These are phyloP conservation scores for Chromobotia macracanthus DNA, from an alignment of 2,797 vertebrate species.

Conservation along the genomic window DNA sequence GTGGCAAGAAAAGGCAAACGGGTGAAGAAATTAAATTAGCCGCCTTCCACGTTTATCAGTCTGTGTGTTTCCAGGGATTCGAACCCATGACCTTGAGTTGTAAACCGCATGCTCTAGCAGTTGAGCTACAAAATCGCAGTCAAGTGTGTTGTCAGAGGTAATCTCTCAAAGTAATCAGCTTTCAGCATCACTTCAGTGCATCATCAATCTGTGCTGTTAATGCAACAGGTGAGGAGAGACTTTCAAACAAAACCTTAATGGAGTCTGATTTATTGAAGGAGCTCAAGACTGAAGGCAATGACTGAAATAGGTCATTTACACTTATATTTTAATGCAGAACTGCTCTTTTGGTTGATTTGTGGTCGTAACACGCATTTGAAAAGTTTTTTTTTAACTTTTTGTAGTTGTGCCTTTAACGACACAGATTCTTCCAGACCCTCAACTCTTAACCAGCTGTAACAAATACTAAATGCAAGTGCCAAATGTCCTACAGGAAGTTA, in stretches of 20 bases:
- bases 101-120: not conserved
- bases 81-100: conserved; percentile 2
- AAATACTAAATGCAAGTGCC: no score
- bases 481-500: no score
- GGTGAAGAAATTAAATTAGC: no score
- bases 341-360: no score
- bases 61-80: not conserved
- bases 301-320: not conserved
- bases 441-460: no score
- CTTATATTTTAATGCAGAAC: not conserved
- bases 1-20: not conserved
- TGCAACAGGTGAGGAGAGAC: not conserved
- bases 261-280: not conserved
- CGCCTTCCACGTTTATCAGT: not conserved
- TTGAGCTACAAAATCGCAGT: not conserved
- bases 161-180: conserved; percentile 2
- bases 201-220: not conserved
- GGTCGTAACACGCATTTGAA: no score
- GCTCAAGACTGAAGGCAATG: not conserved
- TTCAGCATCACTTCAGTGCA: not conserved
- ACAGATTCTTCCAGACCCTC: no score
- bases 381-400: no score
- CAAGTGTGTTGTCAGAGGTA: not conserved
- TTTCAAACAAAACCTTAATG: not conserved
- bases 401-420: no score